Evolutionary conservation across 2,113 vertebrate genomes (phyloP).

Genomic region (Perca flavescens): DNA sequence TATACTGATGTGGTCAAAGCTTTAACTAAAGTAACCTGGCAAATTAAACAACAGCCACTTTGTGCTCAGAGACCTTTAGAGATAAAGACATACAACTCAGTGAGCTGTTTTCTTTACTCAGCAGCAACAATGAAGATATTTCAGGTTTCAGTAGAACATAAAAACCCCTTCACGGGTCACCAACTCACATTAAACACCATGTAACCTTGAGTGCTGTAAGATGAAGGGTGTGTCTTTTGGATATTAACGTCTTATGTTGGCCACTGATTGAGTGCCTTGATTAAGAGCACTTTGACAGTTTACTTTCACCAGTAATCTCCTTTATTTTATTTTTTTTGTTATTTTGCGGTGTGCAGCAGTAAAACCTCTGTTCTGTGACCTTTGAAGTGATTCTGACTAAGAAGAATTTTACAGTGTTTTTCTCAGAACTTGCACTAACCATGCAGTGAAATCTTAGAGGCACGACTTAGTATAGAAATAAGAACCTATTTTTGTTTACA

Average conservation of each 20-base stretch:
- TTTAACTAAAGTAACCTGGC: not conserved
- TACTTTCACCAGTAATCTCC: not conserved
- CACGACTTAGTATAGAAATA: no score
- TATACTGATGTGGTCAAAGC: not conserved
- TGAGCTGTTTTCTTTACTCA: no score
- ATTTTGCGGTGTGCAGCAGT: not conserved
- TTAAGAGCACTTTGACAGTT: not conserved
- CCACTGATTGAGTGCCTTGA: not conserved
- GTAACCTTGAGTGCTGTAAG: not conserved
- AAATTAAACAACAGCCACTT: constrained; percentile 18
- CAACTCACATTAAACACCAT: constrained; percentile 18
- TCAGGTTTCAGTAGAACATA: no score
- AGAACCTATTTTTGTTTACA: not conserved
- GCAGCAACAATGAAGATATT: no score
- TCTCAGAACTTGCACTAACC: not conserved
- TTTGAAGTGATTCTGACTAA: not conserved
- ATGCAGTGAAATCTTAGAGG: not conserved
- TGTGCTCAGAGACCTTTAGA: not conserved
- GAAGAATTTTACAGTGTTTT: no score
- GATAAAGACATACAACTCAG: no score
- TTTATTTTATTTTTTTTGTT: not conserved
- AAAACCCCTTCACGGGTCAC: constrained; percentile 23
- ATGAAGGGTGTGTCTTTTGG: constrained; percentile 66
- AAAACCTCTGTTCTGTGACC: not conserved
- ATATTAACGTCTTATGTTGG: not conserved